These are phyloP conservation scores for Nesogale talazaci DNA, from an alignment of 2,113 vertebrate species.

Conservation along the genomic window DNA sequence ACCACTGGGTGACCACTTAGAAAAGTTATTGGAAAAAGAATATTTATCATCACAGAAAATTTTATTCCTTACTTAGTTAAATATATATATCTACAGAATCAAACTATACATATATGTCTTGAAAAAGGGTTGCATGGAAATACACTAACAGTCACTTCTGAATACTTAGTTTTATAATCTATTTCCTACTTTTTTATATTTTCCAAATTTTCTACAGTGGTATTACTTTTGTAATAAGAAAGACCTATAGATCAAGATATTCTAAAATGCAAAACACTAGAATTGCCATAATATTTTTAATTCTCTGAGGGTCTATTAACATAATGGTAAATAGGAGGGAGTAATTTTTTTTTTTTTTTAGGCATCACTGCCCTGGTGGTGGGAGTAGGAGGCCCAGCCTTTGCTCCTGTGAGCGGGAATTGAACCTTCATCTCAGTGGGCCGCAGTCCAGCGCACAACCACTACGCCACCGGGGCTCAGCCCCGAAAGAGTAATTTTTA, in stretches of 20 bases:
- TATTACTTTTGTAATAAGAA: conserved; percentile 38
- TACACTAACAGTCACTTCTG: not conserved
- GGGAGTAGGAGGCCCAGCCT: no score
- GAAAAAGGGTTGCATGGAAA: conserved; percentile 1
- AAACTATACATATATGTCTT: conserved; percentile 27
- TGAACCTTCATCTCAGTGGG: no score
- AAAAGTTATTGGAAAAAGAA: conserved; percentile 34
- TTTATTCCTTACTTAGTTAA: conserved; percentile 38
- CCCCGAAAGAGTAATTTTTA: no score
- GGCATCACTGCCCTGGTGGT: no score
- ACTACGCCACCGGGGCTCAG: no score
- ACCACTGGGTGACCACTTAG: not conserved
- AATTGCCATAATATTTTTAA: conserved; percentile 15
- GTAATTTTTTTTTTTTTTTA: no score
- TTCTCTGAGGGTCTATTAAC: conserved; percentile 6
- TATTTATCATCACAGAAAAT: not conserved
- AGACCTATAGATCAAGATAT: not conserved
- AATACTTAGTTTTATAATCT: not conserved
- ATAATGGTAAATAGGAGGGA: conserved; percentile 11
- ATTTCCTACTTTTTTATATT: conserved; percentile 19
- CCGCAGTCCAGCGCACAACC: no score
- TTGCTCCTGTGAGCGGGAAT: no score
- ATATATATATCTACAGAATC: conserved; percentile 12
- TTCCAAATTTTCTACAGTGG: conserved; percentile 20
- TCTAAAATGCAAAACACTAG: conserved; percentile 40